phyloP scores from a whole-genome alignment of 2,113 vertebrate genomes.

The Microtus richardsoni region DNA sequence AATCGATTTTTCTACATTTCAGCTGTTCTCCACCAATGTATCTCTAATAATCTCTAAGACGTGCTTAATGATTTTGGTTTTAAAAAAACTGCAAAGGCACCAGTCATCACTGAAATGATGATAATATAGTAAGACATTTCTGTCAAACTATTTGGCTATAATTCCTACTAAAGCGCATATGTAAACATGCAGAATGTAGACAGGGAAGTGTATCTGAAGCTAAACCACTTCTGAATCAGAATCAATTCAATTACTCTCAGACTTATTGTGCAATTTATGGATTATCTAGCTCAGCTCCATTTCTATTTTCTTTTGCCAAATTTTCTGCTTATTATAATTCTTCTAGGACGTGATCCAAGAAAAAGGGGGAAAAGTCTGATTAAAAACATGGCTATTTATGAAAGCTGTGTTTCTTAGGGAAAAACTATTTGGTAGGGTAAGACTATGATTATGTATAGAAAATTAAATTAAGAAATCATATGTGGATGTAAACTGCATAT shows the following conservation, averaged over 20 bases:
- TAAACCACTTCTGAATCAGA: conserved; percentile 44
- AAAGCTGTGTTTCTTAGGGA: not conserved
- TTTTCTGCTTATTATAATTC: conserved; percentile 49
- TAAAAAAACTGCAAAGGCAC: conserved; percentile 5
- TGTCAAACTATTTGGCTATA: conserved; percentile 45
- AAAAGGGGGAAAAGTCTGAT: not conserved
- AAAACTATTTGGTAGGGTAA: not conserved
- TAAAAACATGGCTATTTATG: conserved; percentile 20
- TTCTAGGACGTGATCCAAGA: not conserved
- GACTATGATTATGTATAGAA: not conserved
- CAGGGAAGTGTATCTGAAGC: not conserved
- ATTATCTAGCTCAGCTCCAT: not conserved
- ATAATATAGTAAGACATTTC: conserved; percentile 9
- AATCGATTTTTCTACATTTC: not conserved
- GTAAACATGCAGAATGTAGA: not conserved
- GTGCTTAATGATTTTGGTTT: conserved; percentile 45
- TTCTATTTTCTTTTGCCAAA: conserved; percentile 52
- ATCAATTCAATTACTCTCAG: conserved; percentile 51
- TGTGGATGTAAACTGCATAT: not conserved
- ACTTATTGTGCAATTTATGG: conserved; percentile 28
- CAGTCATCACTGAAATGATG: not conserved
- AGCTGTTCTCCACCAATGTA: not conserved
- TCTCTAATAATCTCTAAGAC: conserved; percentile 19
- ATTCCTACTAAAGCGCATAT: conserved; percentile 19
- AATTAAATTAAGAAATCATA: conserved; percentile 46